Base-by-base conservation (phyloP, 2,888 invertebrate genomes). In the Alitta virens region DNA sequence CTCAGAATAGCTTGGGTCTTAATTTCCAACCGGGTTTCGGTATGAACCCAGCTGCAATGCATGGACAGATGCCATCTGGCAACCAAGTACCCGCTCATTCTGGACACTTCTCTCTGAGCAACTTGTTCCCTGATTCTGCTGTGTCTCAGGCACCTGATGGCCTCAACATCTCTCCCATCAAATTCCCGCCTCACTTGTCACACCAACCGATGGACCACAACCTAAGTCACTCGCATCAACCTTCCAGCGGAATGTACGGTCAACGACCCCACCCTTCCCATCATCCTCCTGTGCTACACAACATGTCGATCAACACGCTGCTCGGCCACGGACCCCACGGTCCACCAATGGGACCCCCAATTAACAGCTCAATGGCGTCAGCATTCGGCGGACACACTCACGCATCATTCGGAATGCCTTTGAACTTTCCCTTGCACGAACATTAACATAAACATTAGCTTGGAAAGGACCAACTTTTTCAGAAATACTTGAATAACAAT, bases 281-380 rank as follows among this genome's bases (percentile, higher is more conserved):
- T 14, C 33, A 33, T 9, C 69, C 71, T 21, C 74, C 75, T 7
- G 74, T 79, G 5, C 76, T 76, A 63, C 77, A 78, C 55, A 72
- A 74, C 40, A 79, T 80, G 76, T 75, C 74, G 59, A 75, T 81
- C 26, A 81, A 80, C 68, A 78, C 77, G 54, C 72, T 82, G 49
- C 70, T 82, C 7, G 75, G 80, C 18, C 79, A 80, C 63, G 78
- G 78, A 66, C 79, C 77, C 33, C 80, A 79, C 65, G 73, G 75
- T 5, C 66, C 76, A 40, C 63, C 63, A 16, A 71, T 74, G 67
- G 68, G 71, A 7, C 75, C 74, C 40, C 68, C 72, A 18, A 76
- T 77, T 63, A 75, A 74, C 63, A 74, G 74, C 27, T 69, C 77
- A 1, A 73, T 78, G 67, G 75, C 74, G 1, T 74, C 78, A n/a